Evolutionary conservation across 2,888 invertebrate genomes (phyloP), one percentile per base, ranked within the genome.

Genomic region (Nomada ferruginata): DNA sequence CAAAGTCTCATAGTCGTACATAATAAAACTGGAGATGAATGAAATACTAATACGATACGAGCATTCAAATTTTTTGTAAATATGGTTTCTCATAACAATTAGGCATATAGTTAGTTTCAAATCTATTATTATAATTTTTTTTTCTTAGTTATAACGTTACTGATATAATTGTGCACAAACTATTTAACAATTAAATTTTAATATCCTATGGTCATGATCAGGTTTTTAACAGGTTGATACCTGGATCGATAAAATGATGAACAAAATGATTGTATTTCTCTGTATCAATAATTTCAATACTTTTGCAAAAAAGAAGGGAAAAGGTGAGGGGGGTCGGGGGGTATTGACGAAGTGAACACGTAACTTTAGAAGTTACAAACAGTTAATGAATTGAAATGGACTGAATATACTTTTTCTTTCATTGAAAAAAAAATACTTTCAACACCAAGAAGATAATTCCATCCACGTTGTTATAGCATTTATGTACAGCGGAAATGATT

Each of bases 401-500:
- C 59, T 59, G 50, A 59, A 71, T 75, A 72, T 53, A 69, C 26
- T 4, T 68, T 72, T 72, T 72, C 69, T 44, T 68, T 59, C 42
- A 72, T 53, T 72, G 42, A 78, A 42, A 65, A 84, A 44, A 78
- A 42, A 65, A 84, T 76, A 69, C 18, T 84, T 76, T 60, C 59
- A 65, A 76, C 55, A 64, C 55, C 50, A 68, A 73, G 57, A 64
- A 76, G 26, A 69, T 68, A 80, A 84, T 69, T 84, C 83, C 77
- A 77, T 81, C 83, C 74, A 72, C 72, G 69, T 69, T 81, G 72
- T 77, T 84, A 70, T 63, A 70, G 78, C 76, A 84, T 83, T 76
- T 84, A 83, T 81, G 82, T 82, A 82, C 74, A 83, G 77, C 52
- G 65, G 23, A 81, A 81, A 76, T 76, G 15, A 84, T 81, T 84